Evolutionary conservation across 2,888 invertebrate genomes (phyloP), one percentile per base, ranked within the genome.

Genomic region (Nomada ferruginata): DNA sequence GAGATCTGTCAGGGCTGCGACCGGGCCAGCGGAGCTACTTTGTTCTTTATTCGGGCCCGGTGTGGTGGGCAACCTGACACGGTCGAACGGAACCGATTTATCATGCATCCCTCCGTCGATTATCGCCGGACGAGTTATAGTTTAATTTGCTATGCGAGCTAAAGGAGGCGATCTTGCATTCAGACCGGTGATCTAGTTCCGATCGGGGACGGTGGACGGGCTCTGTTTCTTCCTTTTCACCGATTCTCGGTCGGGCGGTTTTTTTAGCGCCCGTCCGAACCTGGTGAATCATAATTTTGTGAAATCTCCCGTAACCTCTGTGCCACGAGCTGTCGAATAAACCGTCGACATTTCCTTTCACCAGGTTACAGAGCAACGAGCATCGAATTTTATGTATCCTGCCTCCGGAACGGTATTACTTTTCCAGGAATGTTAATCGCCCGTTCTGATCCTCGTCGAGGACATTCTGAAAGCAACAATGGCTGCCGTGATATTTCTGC

Each of bases 81-180:
- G 42, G n/a, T 13, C 9, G 52, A 60, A 77, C 4, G n/a, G 9
- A 15, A 47, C 66, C 15, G 50, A 78, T 52, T 55, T 50, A 78
- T 78, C 55, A 63, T 66, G 5, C 5, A 3, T 7, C 36, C 36
- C 44, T 0, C 20, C 2, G 9, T 47, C 23, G 3, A 13, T 50
- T 20, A 18, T 59, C 47, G 15, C 29, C 15, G 5, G 23, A 5
- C 26, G 18, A 26, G 26, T 47, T 47, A 10, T 15, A 26, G 26
- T 26, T 64, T 50, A 50, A 50, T 64, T 64, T 9, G 26, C 15
- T 15, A 2, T 3, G 11, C 13, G 13, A 47, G 15, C 15, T 47
- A 7, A 36, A 7, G 5, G 36, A 10, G 47, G 47, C 47, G 47
- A 47, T 26, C 50, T 18, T 59, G 57, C 4, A 23, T 2, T 15